Evolutionary conservation across 2,888 invertebrate species (phyloP), one percentile per base, ranked within the genome.

Genomic region (Axea sp.): DNA sequence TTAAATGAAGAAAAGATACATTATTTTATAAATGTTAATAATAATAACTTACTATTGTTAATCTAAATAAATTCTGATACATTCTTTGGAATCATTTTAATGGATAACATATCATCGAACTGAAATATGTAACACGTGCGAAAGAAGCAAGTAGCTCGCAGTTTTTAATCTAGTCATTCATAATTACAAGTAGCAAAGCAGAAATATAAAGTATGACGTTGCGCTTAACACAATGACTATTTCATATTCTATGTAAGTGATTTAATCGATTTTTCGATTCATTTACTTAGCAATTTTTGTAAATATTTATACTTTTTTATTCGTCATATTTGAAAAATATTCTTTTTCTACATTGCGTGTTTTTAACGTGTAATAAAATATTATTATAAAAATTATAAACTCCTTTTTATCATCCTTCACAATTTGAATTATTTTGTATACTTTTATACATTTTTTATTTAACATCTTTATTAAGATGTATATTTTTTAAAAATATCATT

Each of bases 241-340:
- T 64, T 33, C 30, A 31, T 64, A 64, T 17, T 51, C 9, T 31
- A 49, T 31, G 39, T 43, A 62, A 64, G 37, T 19, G 15, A 37
- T 33, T 39, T 49, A 30, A 28, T 60, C 30, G 15, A 51, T 22
- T 35, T 37, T 19, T 17, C 24, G 26, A 35, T 37, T 47, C 3
- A 41, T 62, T 51, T 62, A 41, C 35, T 62, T 39, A 14, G 7
- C 39, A 33, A 39, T 43, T 33, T 53, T 53, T 64, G 64, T 64
- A 64, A 8, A 64, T 64, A 64, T 64, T 64, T 43, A 64, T 35
- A 51, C 43, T 43, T 64, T 64, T 51, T 49, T 51, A 62, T 41
- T 51, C 41, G n/a, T 24, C 15, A 12, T 49, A 26, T n/a, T 24
- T 9, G 3, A 22, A 49, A 39, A 7, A 35, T 2, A 30, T 41